A percentile compares a stretch with the other conserved stretches of the same genome.
Conservation (phyloP, 2,113 vertebrate genomes). For the Carassius gibelio region DNA sequence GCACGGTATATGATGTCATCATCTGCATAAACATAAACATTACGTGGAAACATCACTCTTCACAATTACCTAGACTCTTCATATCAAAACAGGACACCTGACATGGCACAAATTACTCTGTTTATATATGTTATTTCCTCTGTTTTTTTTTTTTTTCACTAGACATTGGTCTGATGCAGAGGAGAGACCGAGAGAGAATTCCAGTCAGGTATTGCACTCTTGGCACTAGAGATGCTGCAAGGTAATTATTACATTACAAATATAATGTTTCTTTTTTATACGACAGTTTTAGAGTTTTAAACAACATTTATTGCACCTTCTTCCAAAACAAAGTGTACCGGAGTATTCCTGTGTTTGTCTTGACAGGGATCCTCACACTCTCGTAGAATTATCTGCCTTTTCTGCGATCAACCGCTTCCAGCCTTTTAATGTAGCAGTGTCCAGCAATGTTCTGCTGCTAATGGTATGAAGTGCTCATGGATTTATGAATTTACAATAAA, state of each 20-base stretch:
- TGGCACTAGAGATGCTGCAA: slow-evolving; percentile 87
- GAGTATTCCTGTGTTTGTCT: not conserved
- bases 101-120: not conserved
- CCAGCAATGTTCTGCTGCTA: slow-evolving; percentile 92
- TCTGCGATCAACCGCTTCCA: slow-evolving; percentile 95
- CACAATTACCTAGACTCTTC: not conserved
- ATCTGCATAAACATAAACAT: not conserved
- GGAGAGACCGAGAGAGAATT: slow-evolving; percentile 76
- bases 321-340: not conserved
- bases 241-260: slow-evolving; percentile 71
- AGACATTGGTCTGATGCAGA: slow-evolving; percentile 75
- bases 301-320: not conserved
- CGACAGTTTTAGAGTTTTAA: not conserved
- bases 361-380: slow-evolving; percentile 87
- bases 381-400: slow-evolving; percentile 91
- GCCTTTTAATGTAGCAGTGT: slow-evolving; percentile 94
- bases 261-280: not conserved
- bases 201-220: slow-evolving; percentile 88
- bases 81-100: not conserved
- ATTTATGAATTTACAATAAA: not conserved
- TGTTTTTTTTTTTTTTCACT: slow-evolving; percentile 1
- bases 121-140: slow-evolving; percentile 1
- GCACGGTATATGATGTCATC: slow-evolving; percentile 58
- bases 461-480: slow-evolving; percentile 74
- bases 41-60: not conserved